Evolutionary conservation across 2,888 invertebrate species (phyloP).

Genomic region (Hyles lineata): DNA sequence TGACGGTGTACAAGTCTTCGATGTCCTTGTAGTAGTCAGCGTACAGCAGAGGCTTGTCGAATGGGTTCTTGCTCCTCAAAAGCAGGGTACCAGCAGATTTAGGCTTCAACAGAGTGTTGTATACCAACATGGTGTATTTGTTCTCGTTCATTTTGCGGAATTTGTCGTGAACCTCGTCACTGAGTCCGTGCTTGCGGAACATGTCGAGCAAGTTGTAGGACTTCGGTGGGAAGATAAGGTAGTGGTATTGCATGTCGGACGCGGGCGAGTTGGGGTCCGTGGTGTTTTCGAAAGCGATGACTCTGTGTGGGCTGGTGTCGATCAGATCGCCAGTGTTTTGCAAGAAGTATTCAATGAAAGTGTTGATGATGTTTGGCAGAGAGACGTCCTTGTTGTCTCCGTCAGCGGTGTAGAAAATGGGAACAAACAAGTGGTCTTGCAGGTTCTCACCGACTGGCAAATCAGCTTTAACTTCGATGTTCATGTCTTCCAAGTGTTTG

Average conservation of each 20-base stretch:
- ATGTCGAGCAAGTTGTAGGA: conserved; percentile 59
- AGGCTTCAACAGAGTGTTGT: conserved; percentile 87
- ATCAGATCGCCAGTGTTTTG: conserved; percentile 77
- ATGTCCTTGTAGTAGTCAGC: conserved; percentile 86
- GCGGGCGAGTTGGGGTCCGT: conserved; percentile 55
- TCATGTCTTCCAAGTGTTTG: conserved; percentile 64
- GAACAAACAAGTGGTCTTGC: conserved; percentile 78
- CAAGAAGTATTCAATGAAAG: conserved; percentile 74
- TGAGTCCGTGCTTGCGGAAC: conserved; percentile 53
- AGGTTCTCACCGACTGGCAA: conserved; percentile 81
- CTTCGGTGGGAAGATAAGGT: conserved; percentile 58
- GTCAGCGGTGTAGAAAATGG: conserved; percentile 62
- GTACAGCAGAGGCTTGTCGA: conserved; percentile 86
- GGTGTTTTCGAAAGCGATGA: conserved; percentile 64
- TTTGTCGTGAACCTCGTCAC: conserved; percentile 54
- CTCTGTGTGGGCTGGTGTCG: conserved; percentile 67
- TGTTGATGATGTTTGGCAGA: conserved; percentile 55
- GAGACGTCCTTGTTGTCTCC: conserved; percentile 51
- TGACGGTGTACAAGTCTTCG: conserved; percentile 75
- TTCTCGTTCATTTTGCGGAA: conserved; percentile 59
- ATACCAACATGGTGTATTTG: conserved; percentile 71
- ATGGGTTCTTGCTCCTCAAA: conserved; percentile 87
- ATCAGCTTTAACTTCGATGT: conserved; percentile 70
- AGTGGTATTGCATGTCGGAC: conserved; percentile 68
- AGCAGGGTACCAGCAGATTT: conserved; percentile 87